phyloP scores from a whole-genome alignment of 2,113 vertebrate genomes.

The Marmota monax region DNA sequence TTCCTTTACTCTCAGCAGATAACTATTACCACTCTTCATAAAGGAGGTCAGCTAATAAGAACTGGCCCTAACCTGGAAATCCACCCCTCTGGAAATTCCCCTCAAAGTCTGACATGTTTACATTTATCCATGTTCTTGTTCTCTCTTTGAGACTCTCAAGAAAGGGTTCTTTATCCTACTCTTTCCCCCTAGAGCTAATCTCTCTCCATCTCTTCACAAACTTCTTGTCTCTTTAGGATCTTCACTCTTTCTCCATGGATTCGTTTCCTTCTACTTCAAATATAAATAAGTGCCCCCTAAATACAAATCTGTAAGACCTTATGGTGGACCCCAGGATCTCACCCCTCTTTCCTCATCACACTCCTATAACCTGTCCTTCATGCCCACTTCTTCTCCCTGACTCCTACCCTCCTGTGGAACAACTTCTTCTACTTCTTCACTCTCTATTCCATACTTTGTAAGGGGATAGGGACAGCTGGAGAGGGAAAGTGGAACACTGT shows the following conservation, averaged over 20 bases:
- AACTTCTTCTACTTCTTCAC: not conserved
- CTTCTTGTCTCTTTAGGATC: not conserved
- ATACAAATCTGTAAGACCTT: not conserved
- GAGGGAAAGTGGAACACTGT: not conserved
- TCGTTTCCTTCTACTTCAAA: not conserved
- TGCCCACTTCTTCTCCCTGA: not conserved
- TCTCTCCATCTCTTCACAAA: not conserved
- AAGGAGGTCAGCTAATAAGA: not conserved
- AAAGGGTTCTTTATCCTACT: not conserved
- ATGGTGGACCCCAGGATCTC: not conserved
- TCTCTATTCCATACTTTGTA: not conserved
- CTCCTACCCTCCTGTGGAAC: not conserved
- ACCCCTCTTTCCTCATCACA: not conserved
- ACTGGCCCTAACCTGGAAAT: not conserved
- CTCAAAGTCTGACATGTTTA: not conserved
- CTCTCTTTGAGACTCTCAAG: not conserved
- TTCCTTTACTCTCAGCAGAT: constrained; percentile 29
- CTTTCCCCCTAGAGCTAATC: not conserved
- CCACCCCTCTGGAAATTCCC: not conserved
- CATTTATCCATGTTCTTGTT: not conserved
- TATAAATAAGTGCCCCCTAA: not conserved
- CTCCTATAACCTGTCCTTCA: not conserved
- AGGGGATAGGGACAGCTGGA: not conserved
- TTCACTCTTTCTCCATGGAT: not conserved
- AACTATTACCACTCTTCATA: not conserved